Conservation (phyloP, 2,888 invertebrate species). For the Phlogophora meticulosa region DNA sequence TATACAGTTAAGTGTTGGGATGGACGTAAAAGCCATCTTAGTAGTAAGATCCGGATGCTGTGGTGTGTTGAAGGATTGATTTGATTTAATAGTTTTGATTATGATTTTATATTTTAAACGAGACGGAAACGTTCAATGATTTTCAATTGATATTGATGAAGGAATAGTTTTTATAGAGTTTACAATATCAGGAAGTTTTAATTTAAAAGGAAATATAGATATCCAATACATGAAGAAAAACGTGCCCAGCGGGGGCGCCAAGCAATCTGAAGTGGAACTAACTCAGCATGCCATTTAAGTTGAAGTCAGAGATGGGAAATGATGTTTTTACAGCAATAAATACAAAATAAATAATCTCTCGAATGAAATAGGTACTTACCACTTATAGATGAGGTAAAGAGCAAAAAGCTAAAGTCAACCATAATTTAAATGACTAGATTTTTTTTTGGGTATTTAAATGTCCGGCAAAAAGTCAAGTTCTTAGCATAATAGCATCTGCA, state of each 20-base stretch:
- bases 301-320: slow-evolving; percentile 1
- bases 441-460: slow-evolving; percentile 4
- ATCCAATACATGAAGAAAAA: slow-evolving; percentile 14
- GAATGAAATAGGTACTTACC: not conserved
- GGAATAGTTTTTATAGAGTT: not conserved
- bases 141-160: not conserved
- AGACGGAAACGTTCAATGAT: not conserved
- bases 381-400: slow-evolving; percentile 14
- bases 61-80: slow-evolving; percentile 38
- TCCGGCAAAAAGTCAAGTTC: slow-evolving; percentile 16
- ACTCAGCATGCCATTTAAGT: slow-evolving; percentile 33
- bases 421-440: slow-evolving; percentile 13
- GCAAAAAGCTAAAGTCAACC: slow-evolving; percentile 27
- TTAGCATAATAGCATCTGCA: slow-evolving; percentile 18
- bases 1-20: slow-evolving; percentile 60
- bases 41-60: slow-evolving; percentile 45
- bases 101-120: slow-evolving; percentile 20
- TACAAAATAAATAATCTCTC: slow-evolving; percentile 10
- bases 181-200: not conserved
- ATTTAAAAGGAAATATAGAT: slow-evolving; percentile 1
- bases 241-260: not conserved
- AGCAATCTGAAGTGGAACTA: slow-evolving; percentile 37
- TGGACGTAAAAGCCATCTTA: slow-evolving; percentile 48
- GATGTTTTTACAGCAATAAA: slow-evolving; percentile 11
- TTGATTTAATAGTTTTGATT: slow-evolving; percentile 23